Conservation (phyloP, 1,140 invertebrate species). For the Subanguina moxae region DNA sequence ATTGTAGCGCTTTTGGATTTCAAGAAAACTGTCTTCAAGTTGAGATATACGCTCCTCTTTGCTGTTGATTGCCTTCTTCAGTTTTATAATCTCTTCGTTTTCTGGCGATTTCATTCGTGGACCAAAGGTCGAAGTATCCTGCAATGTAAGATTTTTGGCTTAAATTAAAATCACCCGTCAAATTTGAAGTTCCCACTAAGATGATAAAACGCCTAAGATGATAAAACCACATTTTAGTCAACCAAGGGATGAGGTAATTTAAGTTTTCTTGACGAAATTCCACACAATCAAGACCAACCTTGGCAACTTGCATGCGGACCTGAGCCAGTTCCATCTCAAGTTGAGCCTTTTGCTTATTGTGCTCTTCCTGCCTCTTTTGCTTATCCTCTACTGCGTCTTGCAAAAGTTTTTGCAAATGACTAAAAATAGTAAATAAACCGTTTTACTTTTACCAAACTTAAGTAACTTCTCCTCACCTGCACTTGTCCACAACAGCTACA, state of each 20-base stretch:
- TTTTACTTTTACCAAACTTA: too few species aligned
- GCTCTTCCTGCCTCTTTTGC: conserved; percentile 35
- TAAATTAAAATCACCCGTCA: too few species aligned
- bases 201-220: not conserved
- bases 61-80: conserved; percentile 23
- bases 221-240: not conserved
- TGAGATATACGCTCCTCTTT: conserved; percentile 40
- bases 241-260: too few species aligned
- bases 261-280: too few species aligned
- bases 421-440: too few species aligned
- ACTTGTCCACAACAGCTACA: conserved; percentile 39
- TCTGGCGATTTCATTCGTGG: not conserved
- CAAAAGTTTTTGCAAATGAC: conserved; percentile 36
- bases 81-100: conserved; percentile 30
- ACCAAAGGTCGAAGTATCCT: too few species aligned
- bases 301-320: conserved; percentile 34
- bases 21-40: conserved; percentile 28
- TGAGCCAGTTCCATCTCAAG: conserved; percentile 45
- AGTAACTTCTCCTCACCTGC: not conserved
- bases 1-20: conserved; percentile 28
- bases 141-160: too few species aligned
- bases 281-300: conserved; percentile 15
- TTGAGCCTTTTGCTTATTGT: conserved; percentile 38
- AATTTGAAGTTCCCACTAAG: not conserved
- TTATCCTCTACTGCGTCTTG: conserved; percentile 42